A percentile compares a stretch with the other conserved stretches of the same genome.
These are phyloP conservation scores for Pogonocherus hispidulus DNA, from an alignment of 2,888 invertebrate species.

Conservation along the genomic window DNA sequence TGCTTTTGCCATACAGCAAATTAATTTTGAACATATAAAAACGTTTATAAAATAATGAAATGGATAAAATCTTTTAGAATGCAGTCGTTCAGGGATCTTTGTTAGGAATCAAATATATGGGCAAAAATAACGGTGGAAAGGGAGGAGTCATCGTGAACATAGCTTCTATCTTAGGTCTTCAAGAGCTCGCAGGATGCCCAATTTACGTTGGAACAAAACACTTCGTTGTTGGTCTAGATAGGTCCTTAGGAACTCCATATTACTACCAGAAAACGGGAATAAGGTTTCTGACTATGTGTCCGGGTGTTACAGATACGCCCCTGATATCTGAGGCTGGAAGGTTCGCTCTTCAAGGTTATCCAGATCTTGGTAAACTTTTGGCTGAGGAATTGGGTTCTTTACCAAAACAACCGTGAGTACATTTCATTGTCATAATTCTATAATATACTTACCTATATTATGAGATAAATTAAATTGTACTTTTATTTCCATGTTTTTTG, in stretches of 20 bases:
- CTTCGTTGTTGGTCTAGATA: conserved; percentile 71
- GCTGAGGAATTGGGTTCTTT: conserved; percentile 59
- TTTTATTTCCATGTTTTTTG: not conserved
- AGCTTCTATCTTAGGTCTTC: conserved; percentile 74
- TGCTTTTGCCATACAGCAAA: no score
- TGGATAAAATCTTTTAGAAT: conserved; percentile 61
- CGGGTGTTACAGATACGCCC: conserved; percentile 67
- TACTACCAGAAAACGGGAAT: conserved; percentile 64
- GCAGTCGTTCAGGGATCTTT: conserved; percentile 69
- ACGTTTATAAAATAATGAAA: no score
- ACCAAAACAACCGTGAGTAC: conserved; percentile 64
- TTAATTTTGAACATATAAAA: no score
- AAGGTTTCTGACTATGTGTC: conserved; percentile 68
- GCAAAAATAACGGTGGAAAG: conserved; percentile 72
- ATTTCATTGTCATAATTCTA: not conserved
- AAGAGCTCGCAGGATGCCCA: conserved; percentile 71
- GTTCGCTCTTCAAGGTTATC: conserved; percentile 54
- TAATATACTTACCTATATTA: not conserved
- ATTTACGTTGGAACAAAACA: conserved; percentile 75
- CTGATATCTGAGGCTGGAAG: conserved; percentile 60
- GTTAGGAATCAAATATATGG: conserved; percentile 74
- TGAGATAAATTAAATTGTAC: no score
- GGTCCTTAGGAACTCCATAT: conserved; percentile 68
- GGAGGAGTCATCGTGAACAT: conserved; percentile 80
- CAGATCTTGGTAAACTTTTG: conserved; percentile 55